Conservation (phyloP, 2,888 invertebrate species). For the Polymixis flavicincta region DNA sequence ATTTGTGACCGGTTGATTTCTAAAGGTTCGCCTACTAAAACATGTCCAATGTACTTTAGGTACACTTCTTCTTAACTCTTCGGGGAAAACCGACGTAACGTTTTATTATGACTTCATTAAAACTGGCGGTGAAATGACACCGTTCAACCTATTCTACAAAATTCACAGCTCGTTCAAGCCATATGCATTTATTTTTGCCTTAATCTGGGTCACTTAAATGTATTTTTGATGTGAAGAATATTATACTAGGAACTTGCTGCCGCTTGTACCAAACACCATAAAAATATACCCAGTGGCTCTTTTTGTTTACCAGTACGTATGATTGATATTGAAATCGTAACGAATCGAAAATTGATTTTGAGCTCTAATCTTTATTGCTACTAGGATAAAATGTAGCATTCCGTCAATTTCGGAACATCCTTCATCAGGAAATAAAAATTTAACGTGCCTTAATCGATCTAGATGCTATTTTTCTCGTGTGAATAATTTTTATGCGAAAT, state of each 20-base stretch:
- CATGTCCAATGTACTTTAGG: background rate
- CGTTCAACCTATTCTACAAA: background rate
- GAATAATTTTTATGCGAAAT: conserved; percentile 47
- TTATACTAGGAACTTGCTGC: conserved; percentile 52
- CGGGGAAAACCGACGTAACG: background rate
- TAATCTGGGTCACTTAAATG: too few species aligned
- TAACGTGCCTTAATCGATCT: conserved; percentile 55
- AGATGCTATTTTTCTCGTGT: conserved; percentile 55
- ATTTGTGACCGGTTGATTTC: background rate
- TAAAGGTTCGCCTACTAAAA: background rate
- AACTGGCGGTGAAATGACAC: background rate
- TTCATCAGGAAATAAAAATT: conserved; percentile 57
- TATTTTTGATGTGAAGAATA: background rate
- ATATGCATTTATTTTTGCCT: background rate
- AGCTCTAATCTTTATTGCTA: conserved; percentile 78
- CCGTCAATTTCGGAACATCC: conserved; percentile 54
- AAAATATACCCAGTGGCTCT: conserved; percentile 73
- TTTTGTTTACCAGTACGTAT: conserved; percentile 68
- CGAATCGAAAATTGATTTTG: conserved; percentile 84
- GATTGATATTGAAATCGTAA: conserved; percentile 86
- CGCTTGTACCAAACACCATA: conserved; percentile 56
- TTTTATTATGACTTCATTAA: background rate
- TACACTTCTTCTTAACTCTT: too few species aligned
- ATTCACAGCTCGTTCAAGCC: background rate
- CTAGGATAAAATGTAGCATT: conserved; percentile 57